Evolutionary conservation across 2,113 vertebrate species (phyloP), one percentile per base, ranked within the genome.

Genomic region (Mormyrus iriodes): DNA sequence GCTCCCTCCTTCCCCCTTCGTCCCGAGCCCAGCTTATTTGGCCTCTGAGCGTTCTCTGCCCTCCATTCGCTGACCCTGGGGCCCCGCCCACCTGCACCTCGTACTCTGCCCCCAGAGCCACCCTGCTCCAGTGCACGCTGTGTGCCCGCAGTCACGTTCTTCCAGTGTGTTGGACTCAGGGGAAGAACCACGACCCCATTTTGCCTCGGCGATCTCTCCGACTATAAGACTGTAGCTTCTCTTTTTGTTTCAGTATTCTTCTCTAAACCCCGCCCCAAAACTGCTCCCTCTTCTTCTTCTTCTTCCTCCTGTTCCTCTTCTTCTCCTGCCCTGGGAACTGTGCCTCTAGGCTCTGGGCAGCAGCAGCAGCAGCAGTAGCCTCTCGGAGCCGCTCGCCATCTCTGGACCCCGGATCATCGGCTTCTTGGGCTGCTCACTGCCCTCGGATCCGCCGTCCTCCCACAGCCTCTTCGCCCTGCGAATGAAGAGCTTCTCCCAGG

Each of bases 401-500:
- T 92, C 93, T 65, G 93, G 92, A 42, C 89, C 92, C 91, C 94
- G 93, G 92, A 91, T 92, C 15, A 93, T 93, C 85, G 91, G 94
- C 89, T 93, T 96, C 91, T 94, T 94, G 27, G 92, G 92, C 85
- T 91, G 90, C 69, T 87, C 79, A 0, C 15, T 31, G 6, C 91
- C 91, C 65, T 55, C 58, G 1, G 27, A 35, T 8, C 92, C 91
- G 88, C 88, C 95, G 49, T 91, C 93, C 88, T 91, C 93, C 88
- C 86, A 91, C 51, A 87, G 90, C 49, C 88, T 90, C 42, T 92
- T 93, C 35, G 88, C 92, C 76, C 93, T 93, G 2, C 92, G 92
- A 46, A 90, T 93, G 89, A 94, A 92, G 90, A 94, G 93, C 90
- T 91, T 90, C 86, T 92, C 93, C 89, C 93, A 94, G 85, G 94